These are phyloP conservation scores for Aspidapion aeneum DNA, from an alignment of 2,888 invertebrate species.

Conservation along the genomic window DNA sequence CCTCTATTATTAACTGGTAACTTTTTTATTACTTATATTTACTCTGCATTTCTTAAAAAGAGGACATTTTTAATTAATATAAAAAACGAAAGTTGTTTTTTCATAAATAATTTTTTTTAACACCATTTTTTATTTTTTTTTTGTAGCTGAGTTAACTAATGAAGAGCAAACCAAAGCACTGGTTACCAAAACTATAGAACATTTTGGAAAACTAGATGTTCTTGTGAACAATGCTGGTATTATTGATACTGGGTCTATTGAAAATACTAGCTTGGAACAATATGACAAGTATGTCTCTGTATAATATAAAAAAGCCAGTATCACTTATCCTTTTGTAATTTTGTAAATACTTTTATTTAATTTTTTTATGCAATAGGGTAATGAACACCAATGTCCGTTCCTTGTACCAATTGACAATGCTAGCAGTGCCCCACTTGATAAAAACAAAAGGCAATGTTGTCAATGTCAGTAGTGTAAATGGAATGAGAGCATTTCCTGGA, in stretches of 20 bases:
- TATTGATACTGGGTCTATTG: constrained; percentile 66
- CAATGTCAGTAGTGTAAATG: constrained; percentile 93
- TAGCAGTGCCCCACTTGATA: constrained; percentile 83
- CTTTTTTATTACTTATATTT: not conserved
- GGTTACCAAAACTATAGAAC: constrained; percentile 66
- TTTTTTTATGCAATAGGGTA: too few species aligned
- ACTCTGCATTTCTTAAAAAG: too few species aligned
- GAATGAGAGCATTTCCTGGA: constrained; percentile 85
- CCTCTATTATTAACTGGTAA: constrained; percentile 44
- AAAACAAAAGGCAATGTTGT: constrained; percentile 85
- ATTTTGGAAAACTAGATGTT: constrained; percentile 77
- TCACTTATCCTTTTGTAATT: not conserved
- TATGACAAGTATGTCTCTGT: constrained; percentile 86
- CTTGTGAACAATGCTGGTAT: constrained; percentile 85
- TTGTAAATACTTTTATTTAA: not conserved
- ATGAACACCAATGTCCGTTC: constrained; percentile 89
- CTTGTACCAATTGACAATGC: constrained; percentile 77
- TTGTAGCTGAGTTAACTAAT: constrained; percentile 61
- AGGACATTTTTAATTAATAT: too few species aligned
- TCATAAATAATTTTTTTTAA: too few species aligned
- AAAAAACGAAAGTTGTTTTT: too few species aligned
- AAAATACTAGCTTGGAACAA: constrained; percentile 80
- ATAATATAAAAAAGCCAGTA: constrained; percentile 59
- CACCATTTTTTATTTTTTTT: too few species aligned
- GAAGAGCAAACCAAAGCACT: constrained; percentile 71